Conservation (phyloP, 2,113 vertebrate genomes). For the Panthera tigris region DNA sequence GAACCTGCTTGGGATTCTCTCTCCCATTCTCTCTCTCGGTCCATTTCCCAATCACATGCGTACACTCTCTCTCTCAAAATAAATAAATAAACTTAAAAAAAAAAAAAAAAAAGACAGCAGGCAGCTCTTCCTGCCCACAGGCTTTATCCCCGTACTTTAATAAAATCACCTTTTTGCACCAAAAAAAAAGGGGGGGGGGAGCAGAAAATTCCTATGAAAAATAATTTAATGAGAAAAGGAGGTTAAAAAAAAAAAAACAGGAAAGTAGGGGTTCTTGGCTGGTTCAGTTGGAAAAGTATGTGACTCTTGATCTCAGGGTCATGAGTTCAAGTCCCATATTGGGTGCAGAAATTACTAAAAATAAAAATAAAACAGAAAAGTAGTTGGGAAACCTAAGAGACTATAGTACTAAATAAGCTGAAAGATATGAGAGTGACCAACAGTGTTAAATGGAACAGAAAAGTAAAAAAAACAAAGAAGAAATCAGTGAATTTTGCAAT, state of each 20-base stretch:
- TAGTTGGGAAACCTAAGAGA: background rate
- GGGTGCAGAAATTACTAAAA: background rate
- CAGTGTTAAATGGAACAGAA: background rate
- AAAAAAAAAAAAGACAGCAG: too few relatives aligned
- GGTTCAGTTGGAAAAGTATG: background rate
- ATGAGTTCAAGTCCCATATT: background rate
- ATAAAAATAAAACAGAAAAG: background rate
- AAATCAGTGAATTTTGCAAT: background rate
- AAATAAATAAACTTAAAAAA: too few relatives aligned
- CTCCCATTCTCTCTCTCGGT: too few relatives aligned
- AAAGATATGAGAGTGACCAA: background rate
- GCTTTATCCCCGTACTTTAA: too few relatives aligned
- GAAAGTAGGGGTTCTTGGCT: background rate
- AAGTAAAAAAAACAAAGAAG: slow-evolving; percentile 8
- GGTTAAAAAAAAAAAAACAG: background rate
- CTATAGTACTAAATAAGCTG: background rate
- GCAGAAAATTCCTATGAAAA: background rate
- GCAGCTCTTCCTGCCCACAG: too few relatives aligned
- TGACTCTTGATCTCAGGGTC: background rate
- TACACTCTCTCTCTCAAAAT: too few relatives aligned
- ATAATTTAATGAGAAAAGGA: background rate
- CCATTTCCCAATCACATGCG: too few relatives aligned
- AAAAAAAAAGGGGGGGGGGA: background rate
- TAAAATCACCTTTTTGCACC: too few relatives aligned
- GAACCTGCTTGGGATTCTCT: too few relatives aligned